phyloP scores from a whole-genome alignment of 2,888 invertebrate genomes.

The Zaprionus lineosus region DNA sequence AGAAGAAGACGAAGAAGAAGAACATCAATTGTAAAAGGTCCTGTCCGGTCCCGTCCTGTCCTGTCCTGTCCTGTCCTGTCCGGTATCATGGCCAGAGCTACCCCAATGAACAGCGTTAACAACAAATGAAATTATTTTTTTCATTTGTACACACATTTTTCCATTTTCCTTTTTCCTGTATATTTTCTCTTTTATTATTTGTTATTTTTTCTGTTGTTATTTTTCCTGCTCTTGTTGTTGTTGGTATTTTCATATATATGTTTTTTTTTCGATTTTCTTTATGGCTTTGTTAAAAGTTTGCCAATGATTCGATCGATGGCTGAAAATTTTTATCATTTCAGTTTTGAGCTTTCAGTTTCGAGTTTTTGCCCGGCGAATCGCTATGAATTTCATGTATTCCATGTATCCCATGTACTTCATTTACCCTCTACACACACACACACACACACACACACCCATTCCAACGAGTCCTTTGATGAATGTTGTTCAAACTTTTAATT shows the following conservation, averaged over 20 bases:
- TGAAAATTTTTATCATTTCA: slow-evolving; percentile 30
- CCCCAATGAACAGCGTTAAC: slow-evolving; percentile 8
- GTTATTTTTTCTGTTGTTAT: slow-evolving; percentile 17
- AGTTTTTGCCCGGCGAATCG: no score
- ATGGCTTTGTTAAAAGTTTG: slow-evolving; percentile 55
- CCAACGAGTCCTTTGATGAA: slow-evolving; percentile 51
- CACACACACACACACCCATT: slow-evolving; percentile 57
- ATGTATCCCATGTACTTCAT: slow-evolving; percentile 58
- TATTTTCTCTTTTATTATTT: no score
- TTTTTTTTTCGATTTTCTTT: no score
- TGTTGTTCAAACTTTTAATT: slow-evolving; percentile 74
- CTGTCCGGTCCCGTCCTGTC: slow-evolving; percentile 4
- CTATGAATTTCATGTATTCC: no score
- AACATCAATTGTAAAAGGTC: slow-evolving; percentile 23
- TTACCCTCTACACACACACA: slow-evolving; percentile 58
- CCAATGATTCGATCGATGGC: slow-evolving; percentile 47
- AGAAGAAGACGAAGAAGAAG: no score
- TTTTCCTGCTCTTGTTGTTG: no score
- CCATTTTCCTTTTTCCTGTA: no score
- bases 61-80: neutral
- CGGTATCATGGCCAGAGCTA: no score
- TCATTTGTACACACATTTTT: slow-evolving; percentile 37
- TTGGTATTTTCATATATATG: no score
- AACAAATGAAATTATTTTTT: slow-evolving; percentile 66
- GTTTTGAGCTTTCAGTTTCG: slow-evolving; percentile 39